Base-by-base conservation (phyloP, 2,113 vertebrate genomes). In the Lepidiolamprologus cunningtoni region DNA sequence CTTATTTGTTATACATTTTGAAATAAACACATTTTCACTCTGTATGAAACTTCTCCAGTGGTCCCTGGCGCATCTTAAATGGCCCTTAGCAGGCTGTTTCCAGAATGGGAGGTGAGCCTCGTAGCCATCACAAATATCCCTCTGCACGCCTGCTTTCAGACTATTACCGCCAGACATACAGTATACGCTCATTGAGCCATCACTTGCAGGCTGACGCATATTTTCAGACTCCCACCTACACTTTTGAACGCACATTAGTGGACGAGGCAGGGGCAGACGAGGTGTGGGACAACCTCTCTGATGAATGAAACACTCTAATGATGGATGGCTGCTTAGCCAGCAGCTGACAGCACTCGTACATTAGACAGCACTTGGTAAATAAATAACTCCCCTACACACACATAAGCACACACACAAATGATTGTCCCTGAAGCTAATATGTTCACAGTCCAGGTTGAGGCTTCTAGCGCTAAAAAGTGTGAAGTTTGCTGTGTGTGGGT, bases 361-460 rank as follows among this genome's bases (percentile, higher is more conserved):
- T 96, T 96, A 95, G 88, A 90, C 87, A 82, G 61, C 87, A 82
- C 87, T 92, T 94, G 90, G 92, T 95, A 94, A 95, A 95, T 95
- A 95, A 96, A 95, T 93, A 95, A 93, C 81, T 91, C 82, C 52
- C 21, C 23, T 31, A 1, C 73, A 71, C 85, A 83, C 83, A 73
- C 89, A 86, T 73, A n/a, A 55, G 21, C 42, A 50, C 37, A 61
- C 73, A 83, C 40, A 50, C 71, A 28, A 76, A 63, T 63, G 89
- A 63, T 79, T 73, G 79, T 45, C 21, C 79, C 23, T 3, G 28
- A 4, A 14, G 89, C 87, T 91, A 91, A 86, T 89, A 92, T 91
- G 87, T 92, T 94, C 86, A 85, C 84, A 93, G 88, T 84, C 4
- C 45, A 83, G 89, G 93, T 95, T 71, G 80, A 45, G 86, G 83